Base-by-base conservation (phyloP, 1,140 invertebrate species). In the Scylla paramamosain region DNA sequence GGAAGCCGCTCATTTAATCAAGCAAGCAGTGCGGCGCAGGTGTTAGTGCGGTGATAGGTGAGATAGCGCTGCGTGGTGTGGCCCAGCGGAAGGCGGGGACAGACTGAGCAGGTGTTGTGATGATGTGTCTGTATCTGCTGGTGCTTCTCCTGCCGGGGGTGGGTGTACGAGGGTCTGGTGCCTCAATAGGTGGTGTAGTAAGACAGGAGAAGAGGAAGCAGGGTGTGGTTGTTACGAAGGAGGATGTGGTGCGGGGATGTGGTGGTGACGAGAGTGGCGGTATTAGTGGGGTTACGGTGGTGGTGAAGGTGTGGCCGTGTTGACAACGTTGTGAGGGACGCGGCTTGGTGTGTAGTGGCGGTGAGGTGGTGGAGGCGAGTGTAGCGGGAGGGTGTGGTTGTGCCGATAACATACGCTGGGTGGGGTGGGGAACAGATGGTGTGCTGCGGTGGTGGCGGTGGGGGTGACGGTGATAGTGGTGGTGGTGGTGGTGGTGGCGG, bases 1-100 rank as follows among this genome's bases (percentile, higher is more conserved):
- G 83, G 83, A 32, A 32, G 84, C 31, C 31, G 31, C n/a, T 39
- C 31, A 87, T 32, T 87, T 87, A 87, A 77, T 77, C 67, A 77
- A 77, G 67, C 67, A 77, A 77, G 67, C 67, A 77, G 67, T 77
- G 67, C n/a, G 20, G 16, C 67, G 67, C 67, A 77, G 67, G 67
- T 77, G 67, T 77, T 77, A 77, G 20, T 12, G 67, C 67, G 67
- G 67, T n/a, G 67, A 77, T 77, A 77, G 52, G 67, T 77, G 67
- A 25, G 67, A 77, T 77, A 77, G 20, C 67, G 25, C 67, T 77
- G 12, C 67, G 20, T 77, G 12, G 52, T 59, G 12, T 59, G 52
- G 12, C 52, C 0, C 52, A 20, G 67, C 67, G 67, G 67, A 77
- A 77, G 67, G 67, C n/a, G 67, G 67, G 67, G 20, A 77, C 67